phyloP scores from a whole-genome alignment of 2,888 invertebrate genomes.

The Helleia helle region DNA sequence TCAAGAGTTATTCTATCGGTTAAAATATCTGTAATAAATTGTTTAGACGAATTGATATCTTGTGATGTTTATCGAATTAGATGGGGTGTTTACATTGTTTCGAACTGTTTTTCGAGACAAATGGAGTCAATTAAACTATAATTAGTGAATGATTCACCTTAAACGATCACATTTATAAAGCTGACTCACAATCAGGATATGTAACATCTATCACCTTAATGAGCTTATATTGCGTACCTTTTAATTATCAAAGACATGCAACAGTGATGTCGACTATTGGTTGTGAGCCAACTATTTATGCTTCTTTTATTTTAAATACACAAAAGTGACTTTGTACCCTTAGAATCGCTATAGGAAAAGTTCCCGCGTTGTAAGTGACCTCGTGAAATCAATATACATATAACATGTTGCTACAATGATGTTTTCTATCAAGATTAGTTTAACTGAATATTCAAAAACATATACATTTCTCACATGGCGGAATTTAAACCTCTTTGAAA shows the following conservation, averaged over 20 bases:
- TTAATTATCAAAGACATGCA: slow-evolving; percentile 3
- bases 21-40: too few relatives aligned
- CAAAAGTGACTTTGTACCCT: too few relatives aligned
- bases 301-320: background rate
- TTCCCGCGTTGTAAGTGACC: too few relatives aligned
- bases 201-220: background rate
- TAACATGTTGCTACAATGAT: too few relatives aligned
- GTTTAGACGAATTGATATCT: background rate
- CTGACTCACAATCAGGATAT: background rate
- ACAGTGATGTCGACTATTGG: background rate
- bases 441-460: too few relatives aligned
- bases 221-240: background rate
- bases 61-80: background rate
- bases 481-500: too few relatives aligned
- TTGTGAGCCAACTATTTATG: background rate
- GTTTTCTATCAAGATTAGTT: too few relatives aligned
- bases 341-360: too few relatives aligned
- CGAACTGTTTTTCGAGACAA: background rate
- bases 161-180: slow-evolving; percentile 1
- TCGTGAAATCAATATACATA: too few relatives aligned
- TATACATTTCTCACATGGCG: too few relatives aligned
- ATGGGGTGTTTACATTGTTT: slow-evolving; percentile 5
- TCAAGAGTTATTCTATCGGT: too few relatives aligned
- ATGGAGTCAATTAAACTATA: slow-evolving; percentile 1
- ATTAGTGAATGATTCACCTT: slow-evolving; percentile 4